Base-by-base conservation (phyloP, 1,140 invertebrate genomes). In the Cataglyphis hispanica region DNA sequence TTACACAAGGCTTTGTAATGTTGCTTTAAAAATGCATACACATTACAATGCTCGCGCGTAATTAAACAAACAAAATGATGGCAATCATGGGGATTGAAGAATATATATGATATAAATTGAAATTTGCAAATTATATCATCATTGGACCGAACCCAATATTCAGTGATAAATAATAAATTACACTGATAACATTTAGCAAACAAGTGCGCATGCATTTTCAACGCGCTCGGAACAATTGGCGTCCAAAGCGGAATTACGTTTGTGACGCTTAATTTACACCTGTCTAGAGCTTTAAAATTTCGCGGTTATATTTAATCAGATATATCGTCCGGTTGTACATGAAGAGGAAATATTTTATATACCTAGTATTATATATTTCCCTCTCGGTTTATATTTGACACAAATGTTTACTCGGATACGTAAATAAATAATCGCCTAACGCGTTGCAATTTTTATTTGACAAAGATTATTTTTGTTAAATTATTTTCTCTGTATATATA, bases 91-190 rank as follows among this genome's bases (percentile, higher is more conserved):
- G 53, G 78, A 83, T 83, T 83, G 78, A 83, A 83, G 78, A 83
- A 83, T 83, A 37, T 72, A 83, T 83, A 53, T 56, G 78, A 83
- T 83, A 83, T 83, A 83, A 83, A 83, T 83, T 83, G 78, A 83
- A 83, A 83, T 83, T 83, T 83, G 67, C 78, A 83, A 83, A 83
- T 83, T 83, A 83, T 83, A 83, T 83, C 78, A 80, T 80, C 77
- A 72, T 58, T 72, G 78, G 78, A 83, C 67, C 67, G 53, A 83
- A 83, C 67, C 53, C 78, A 83, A 83, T 83, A 83, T 83, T 83
- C 78, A 83, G 53, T 72, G 78, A 74, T 83, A 83, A 83, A 83
- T 83, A 83, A 83, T 83, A 83, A 83, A 83, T 83, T 83, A 72
- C 78, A 83, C 72, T 83, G 78, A 83, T 83, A 83, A 72, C 67